Conservation (phyloP, 2,797 vertebrate species). For the Falco novaeseelandiae region DNA sequence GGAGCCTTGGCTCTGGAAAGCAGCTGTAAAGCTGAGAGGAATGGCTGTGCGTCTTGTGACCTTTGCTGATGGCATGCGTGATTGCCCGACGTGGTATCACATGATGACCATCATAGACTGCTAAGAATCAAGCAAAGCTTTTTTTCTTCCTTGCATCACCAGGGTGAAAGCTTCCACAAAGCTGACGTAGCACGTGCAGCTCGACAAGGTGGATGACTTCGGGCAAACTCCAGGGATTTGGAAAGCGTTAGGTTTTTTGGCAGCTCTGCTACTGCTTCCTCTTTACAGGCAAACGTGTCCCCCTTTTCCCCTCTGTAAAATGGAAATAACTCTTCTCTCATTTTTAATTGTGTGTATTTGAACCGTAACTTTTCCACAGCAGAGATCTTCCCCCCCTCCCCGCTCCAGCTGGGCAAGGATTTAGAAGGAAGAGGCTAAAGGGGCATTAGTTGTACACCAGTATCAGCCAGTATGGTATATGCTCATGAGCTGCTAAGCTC, state of each 20-base stretch:
- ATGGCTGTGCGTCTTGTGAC: not conserved
- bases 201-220: not conserved
- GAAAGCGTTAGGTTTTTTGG: not conserved
- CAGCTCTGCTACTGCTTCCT: not conserved
- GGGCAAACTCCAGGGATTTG: not conserved
- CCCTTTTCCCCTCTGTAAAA: not conserved
- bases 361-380: not conserved
- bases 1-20: not conserved
- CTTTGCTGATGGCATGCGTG: not conserved
- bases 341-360: not conserved
- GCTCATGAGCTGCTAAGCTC: not conserved
- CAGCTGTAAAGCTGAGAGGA: not conserved
- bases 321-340: not conserved
- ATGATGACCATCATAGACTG: not conserved
- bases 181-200: not conserved
- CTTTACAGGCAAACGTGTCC: not conserved
- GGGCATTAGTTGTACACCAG: too few relatives aligned
- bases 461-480: not conserved
- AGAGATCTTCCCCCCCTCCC: not conserved
- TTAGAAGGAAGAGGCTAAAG: not conserved
- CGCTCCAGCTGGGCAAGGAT: not conserved
- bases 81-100: not conserved
- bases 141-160: not conserved
- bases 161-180: not conserved
- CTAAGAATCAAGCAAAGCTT: not conserved